Evolutionary conservation across 2,113 vertebrate genomes (phyloP), one percentile per base, ranked within the genome.

Genomic region (Puma concolor): DNA sequence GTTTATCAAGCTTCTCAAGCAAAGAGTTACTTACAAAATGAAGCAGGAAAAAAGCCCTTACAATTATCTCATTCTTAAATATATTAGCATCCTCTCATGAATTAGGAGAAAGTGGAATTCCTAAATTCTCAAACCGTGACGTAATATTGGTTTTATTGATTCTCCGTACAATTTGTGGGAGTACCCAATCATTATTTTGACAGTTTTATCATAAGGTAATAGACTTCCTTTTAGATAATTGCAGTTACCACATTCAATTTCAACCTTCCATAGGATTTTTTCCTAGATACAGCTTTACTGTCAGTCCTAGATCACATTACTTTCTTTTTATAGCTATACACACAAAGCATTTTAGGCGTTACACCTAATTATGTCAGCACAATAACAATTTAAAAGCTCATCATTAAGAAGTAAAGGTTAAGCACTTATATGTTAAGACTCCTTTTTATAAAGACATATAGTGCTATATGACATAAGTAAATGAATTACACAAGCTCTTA

Each of bases 201-300:
- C 98, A 99, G 98, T 97, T 99, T 99, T 98, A 99, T 98, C 98
- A 99, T 98, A 98, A 81, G 64, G 60, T 99, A 99, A 99, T 99
- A 98, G 98, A 98, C 97, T 98, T 98, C 91, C 94, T 98, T 98
- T 98, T 95, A 98, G 97, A 98, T 98, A 98, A 98, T 98, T 98
- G 98, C 93, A 98, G 97, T 97, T 98, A 97, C 97, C 95, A 95
- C 5, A 74, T 98, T 98, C 97, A 97, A 98, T 98, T 97, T 96
- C 97, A 98, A 97, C 94, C 97, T 98, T 98, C 96, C 91, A 97
- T 93, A 98, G 96, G 95, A 98, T 92, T 98, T 98, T 97, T 94
- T 94, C 88, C 95, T 96, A 96, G 87, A 98, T 97, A 98, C 97
- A 95, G 97, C 96, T 97, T 94, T 96, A 98, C 79, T 98, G 86